Evolutionary conservation across 2,888 invertebrate genomes (phyloP).

Genomic region (Leptopilina syphax): DNA sequence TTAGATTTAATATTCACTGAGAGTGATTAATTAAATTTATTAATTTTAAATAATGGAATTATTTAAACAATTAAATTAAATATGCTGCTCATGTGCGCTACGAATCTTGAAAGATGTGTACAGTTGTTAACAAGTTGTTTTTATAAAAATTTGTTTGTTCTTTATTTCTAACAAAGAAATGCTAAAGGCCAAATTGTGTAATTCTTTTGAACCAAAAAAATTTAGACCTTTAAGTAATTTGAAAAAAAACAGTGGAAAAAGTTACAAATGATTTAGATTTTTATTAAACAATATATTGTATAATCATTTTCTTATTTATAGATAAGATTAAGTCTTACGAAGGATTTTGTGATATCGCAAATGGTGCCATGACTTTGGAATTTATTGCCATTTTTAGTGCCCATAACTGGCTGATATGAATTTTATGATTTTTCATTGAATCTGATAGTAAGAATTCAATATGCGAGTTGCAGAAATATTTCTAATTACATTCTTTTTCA

Average conservation of each 20-base stretch:
- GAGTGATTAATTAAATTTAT: too few species aligned
- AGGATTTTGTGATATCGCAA: neutral
- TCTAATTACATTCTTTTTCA: slow-evolving; percentile 41
- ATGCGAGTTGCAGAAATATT: slow-evolving; percentile 46
- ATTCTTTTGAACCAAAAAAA: slow-evolving; percentile 50
- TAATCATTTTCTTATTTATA: neutral
- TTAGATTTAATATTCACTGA: too few species aligned
- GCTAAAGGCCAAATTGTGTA: slow-evolving; percentile 35
- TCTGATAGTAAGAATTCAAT: slow-evolving; percentile 38
- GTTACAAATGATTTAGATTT: neutral
- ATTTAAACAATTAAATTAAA: too few species aligned
- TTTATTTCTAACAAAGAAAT: slow-evolving; percentile 61
- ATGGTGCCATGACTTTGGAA: neutral
- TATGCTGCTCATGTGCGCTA: slow-evolving; percentile 29
- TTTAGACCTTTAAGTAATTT: slow-evolving; percentile 49
- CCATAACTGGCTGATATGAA: slow-evolving; percentile 44
- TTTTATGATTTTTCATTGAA: slow-evolving; percentile 35
- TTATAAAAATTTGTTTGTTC: slow-evolving; percentile 70
- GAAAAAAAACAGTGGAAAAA: neutral
- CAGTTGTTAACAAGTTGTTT: slow-evolving; percentile 67
- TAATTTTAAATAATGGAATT: too few species aligned
- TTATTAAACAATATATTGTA: neutral
- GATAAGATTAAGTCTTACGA: neutral
- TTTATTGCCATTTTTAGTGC: slow-evolving; percentile 38
- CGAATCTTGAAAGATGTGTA: slow-evolving; percentile 57